phyloP scores from a whole-genome alignment of 1,140 invertebrate genomes.

The Amyelois transitella region DNA sequence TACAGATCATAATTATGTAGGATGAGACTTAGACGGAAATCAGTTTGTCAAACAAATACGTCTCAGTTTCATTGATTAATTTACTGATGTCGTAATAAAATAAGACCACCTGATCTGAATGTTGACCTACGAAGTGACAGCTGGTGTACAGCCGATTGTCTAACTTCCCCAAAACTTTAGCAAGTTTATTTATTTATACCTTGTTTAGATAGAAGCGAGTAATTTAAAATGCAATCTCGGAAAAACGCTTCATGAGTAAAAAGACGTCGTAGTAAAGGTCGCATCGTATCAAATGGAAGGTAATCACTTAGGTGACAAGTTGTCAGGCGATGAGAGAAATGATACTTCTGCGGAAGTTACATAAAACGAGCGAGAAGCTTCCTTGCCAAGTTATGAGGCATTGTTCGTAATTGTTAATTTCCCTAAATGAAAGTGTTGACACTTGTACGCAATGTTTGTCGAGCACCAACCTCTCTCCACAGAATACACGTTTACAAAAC shows the following conservation, averaged over 20 bases:
- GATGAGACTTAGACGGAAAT: not conserved
- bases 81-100: no score
- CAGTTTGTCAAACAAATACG: no score
- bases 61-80: no score
- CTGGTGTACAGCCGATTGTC: no score
- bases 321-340: not conserved
- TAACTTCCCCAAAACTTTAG: no score
- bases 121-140: not conserved
- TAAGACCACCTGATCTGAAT: not conserved
- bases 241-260: no score
- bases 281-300: conserved; percentile 6
- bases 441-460: not conserved
- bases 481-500: not conserved
- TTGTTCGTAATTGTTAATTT: conserved; percentile 3
- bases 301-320: conserved; percentile 6
- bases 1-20: not conserved
- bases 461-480: not conserved
- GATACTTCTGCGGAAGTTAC: not conserved
- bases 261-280: no score
- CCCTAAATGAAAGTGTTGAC: conserved; percentile 1
- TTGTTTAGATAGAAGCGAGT: no score
- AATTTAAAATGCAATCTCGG: no score
- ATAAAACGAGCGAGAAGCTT: not conserved
- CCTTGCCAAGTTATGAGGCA: conserved; percentile 1
- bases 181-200: no score